These are phyloP conservation scores for Felis chaus DNA, from an alignment of 2,113 vertebrate genomes.

Conservation along the genomic window DNA sequence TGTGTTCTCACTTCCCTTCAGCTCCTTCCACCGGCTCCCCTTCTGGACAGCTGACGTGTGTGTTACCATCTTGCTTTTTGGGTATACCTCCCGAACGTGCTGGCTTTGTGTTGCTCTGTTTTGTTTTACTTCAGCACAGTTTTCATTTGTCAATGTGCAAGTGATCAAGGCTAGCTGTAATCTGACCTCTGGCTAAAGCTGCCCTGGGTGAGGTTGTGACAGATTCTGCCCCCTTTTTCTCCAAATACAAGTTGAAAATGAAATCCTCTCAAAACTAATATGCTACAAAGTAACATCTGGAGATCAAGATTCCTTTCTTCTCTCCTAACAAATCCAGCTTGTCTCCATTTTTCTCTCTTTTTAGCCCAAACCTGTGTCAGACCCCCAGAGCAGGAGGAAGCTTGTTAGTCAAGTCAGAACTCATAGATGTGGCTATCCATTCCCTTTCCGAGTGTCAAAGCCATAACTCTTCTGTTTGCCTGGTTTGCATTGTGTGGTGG, in stretches of 20 bases:
- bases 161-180: slow-evolving; percentile 5
- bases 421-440: slow-evolving; percentile 70
- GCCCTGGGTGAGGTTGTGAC: slow-evolving; percentile 50
- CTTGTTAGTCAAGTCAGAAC: slow-evolving; percentile 77
- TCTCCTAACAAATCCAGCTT: background rate
- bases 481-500: slow-evolving; percentile 74
- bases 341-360: slow-evolving; percentile 53
- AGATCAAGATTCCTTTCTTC: slow-evolving; percentile 59
- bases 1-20: slow-evolving; percentile 18
- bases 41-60: slow-evolving; percentile 42
- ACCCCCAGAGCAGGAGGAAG: slow-evolving; percentile 61
- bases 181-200: slow-evolving; percentile 62
- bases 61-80: slow-evolving; percentile 10
- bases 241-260: slow-evolving; percentile 71
- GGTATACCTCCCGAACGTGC: background rate
- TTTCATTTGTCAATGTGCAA: slow-evolving; percentile 41
- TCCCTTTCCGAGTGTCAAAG: slow-evolving; percentile 72
- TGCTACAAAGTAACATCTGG: slow-evolving; percentile 5
- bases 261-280: slow-evolving; percentile 66
- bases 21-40: slow-evolving; percentile 54
- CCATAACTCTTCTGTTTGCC: slow-evolving; percentile 79
- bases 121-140: slow-evolving; percentile 10
- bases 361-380: slow-evolving; percentile 57
- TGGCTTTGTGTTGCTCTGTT: background rate
- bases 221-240: background rate